phyloP scores from a whole-genome alignment of 2,888 invertebrate species.

The Agriotes lineatus region DNA sequence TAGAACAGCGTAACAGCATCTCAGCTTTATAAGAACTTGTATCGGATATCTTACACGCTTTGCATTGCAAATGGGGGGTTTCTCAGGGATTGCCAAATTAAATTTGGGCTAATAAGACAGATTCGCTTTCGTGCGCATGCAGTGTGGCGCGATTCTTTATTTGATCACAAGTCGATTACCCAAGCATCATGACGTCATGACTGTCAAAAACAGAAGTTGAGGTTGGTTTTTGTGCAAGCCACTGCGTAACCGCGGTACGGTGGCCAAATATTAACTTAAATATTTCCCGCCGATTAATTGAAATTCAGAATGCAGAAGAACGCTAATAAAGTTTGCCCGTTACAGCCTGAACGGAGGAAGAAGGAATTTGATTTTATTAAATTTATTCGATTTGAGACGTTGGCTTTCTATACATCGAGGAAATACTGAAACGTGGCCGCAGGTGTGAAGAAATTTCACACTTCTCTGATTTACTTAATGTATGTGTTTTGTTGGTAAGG shows the following conservation, averaged over 20 bases:
- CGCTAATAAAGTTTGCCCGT: background rate
- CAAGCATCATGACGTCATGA: background rate
- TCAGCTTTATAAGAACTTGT: background rate
- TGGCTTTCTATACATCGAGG: too few relatives aligned
- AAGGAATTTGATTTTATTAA: background rate
- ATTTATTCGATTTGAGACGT: background rate
- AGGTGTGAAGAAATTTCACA: too few relatives aligned
- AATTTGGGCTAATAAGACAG: conserved; percentile 27
- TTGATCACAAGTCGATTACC: background rate
- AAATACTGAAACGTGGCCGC: too few relatives aligned
- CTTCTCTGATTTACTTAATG: too few relatives aligned
- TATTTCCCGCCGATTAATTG: background rate
- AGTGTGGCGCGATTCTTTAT: background rate
- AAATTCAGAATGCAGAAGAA: background rate
- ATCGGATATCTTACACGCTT: conserved; percentile 4
- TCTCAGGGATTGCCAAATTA: conserved; percentile 17
- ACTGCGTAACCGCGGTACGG: too few relatives aligned
- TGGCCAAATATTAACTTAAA: too few relatives aligned
- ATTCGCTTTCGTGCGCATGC: background rate
- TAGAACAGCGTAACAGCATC: background rate
- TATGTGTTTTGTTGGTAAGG: too few relatives aligned
- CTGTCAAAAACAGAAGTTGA: background rate
- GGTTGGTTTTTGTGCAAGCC: too few relatives aligned
- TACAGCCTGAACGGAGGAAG: background rate
- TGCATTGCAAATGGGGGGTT: conserved; percentile 22